These are phyloP conservation scores for Ochropacha duplaris DNA, from an alignment of 2,888 invertebrate genomes.

Conservation along the genomic window DNA sequence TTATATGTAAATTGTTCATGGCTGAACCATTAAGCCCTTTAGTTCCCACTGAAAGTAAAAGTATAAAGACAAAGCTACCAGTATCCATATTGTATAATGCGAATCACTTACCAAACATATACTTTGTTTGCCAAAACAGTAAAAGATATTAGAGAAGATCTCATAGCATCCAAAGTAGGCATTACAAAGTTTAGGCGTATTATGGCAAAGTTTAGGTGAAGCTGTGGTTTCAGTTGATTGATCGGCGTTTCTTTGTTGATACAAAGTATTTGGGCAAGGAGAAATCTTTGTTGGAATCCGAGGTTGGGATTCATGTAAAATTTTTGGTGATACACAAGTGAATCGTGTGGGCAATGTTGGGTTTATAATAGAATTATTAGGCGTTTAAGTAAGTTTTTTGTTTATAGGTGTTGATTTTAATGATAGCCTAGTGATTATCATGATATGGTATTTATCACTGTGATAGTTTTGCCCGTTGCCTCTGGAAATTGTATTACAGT, in stretches of 20 bases:
- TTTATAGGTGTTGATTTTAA: too few relatives aligned
- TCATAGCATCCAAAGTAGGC: neutral
- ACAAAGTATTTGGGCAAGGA: constrained; percentile 33
- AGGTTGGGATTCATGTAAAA: constrained; percentile 28
- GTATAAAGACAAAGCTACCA: neutral
- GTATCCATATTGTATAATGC: neutral
- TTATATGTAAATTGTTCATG: too few relatives aligned
- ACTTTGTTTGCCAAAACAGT: neutral
- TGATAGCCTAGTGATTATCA: too few relatives aligned
- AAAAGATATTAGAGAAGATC: neutral
- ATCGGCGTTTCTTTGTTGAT: constrained; percentile 36
- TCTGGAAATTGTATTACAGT: too few relatives aligned
- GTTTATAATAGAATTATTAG: too few relatives aligned
- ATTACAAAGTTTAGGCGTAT: constrained; percentile 15
- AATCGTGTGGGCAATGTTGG: neutral
- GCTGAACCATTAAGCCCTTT: too few relatives aligned
- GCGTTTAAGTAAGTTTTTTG: too few relatives aligned
- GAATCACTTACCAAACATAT: neutral
- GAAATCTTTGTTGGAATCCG: constrained; percentile 25
- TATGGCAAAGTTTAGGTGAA: constrained; percentile 29
- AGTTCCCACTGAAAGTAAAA: too few relatives aligned
- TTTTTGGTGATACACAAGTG: constrained; percentile 11
- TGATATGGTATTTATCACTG: too few relatives aligned
- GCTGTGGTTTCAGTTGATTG: constrained; percentile 26
- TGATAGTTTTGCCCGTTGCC: too few relatives aligned